Evolutionary conservation across 2,888 invertebrate species (phyloP), one percentile per base, ranked within the genome.

Genomic region (Drosophila demipolita): DNA sequence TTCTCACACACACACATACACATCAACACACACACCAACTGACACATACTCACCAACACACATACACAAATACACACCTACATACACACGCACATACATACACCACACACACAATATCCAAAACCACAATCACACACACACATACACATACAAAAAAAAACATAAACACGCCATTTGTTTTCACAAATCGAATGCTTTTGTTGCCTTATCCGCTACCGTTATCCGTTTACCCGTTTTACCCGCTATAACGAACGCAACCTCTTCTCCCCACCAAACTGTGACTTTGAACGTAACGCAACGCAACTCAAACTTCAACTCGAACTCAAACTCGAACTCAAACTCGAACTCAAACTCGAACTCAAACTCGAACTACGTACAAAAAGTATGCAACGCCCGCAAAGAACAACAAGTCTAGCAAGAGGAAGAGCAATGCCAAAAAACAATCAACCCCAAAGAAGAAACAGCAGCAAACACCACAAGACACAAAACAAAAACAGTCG

Each of bases 171-270:
- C 52, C 82, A 82, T 80, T 75, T 78, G 75, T 71, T 63, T 63
- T 73, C 62, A 79, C 67, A 85, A 85, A 75, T 83, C 81, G 77
- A 87, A 79, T 90, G 84, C 88, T 85, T 85, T 72, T 84, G 86
- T 89, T 84, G 78, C 88, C 81, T 71, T 79, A 71, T 66, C 75
- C 64, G 80, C 82, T 78, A 74, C 81, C 66, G 74, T 73, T 81
- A 66, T 70, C 68, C 79, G 66, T 78, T 81, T 59, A 73, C 77
- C 74, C 75, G 75, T 78, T 75, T 75, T 78, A 74, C 74, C 76
- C 74, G 68, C 69, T 64, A 67, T 45, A 70, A 79, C 75, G 75
- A 75, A 75, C 76, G 69, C 70, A 79, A 77, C 73, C 32, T 50
- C 23, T 66, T 38, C 32, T 38, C 38, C 38, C 55, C 63, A 53